Base-by-base conservation (phyloP, 2,113 vertebrate species). In the Nestor notabilis region DNA sequence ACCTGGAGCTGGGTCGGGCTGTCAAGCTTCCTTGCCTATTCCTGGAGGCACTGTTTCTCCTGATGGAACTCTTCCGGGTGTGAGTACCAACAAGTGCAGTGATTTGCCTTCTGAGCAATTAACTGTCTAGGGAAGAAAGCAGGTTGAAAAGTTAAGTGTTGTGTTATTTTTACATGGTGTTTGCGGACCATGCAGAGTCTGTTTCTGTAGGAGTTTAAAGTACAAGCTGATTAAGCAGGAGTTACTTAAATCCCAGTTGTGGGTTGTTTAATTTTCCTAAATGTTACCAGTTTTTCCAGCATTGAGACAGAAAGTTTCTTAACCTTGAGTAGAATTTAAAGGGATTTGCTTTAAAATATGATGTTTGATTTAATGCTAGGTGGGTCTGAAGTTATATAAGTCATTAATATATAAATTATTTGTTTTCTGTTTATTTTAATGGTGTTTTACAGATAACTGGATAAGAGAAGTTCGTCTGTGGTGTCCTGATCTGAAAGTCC, bases 391-490 rank as follows among this genome's bases (percentile, higher is more conserved):
- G 18, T 29, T 86, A 39, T 2, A 2, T 35, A 75, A 52, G 35
- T 33, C 11, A 1, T 74, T 72, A 18, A 69, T 52, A 9, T 60
- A 25, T 87, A 68, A 82, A 25, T 79, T 0, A 69, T 27, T 49
- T 61, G 5, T 0, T 5, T 56, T 91, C 56, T 58, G 56, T 15
- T 72, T 71, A 8, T 75, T 94, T 53, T 84, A n/a, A 47, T 89
- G 43, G 6, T 97, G 17, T 95, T 17, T 95, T 84, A 11, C 89
- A 99, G 99, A 99, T 98, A 99, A 99, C 97, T 99, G 99, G 99
- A 98, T 99, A 93, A 98, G 99, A 96, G 99, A 99, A 98, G 97
- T 99, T 95, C 96, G 98, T 66, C 92, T 99, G 41, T 99, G 99
- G 99, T 99, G 99, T 95, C 99, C 99, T 78, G 98, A 97, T 76